These are phyloP conservation scores for Odontocerum albicorne DNA, from an alignment of 2,888 invertebrate species.

Conservation along the genomic window DNA sequence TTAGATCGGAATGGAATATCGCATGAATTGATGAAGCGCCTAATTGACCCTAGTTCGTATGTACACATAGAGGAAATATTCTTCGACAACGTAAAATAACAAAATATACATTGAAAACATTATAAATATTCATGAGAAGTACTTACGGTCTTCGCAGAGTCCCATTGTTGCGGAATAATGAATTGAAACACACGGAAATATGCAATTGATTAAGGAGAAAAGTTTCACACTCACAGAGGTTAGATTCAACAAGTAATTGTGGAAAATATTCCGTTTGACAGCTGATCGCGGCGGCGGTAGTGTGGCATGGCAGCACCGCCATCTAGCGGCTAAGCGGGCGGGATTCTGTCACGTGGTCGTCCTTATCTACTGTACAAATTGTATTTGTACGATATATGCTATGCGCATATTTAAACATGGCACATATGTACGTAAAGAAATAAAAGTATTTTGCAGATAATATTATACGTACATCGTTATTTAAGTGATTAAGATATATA, in stretches of 20 bases:
- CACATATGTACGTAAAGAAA: too few relatives aligned
- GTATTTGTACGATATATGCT: too few relatives aligned
- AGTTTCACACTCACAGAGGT: slow-evolving; percentile 22
- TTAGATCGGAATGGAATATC: slow-evolving; percentile 21
- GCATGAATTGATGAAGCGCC: slow-evolving; percentile 24
- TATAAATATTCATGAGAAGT: background rate
- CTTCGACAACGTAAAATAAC: background rate
- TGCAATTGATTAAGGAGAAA: slow-evolving; percentile 18
- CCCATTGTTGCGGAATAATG: slow-evolving; percentile 17
- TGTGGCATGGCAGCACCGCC: slow-evolving; percentile 12
- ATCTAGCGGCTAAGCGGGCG: slow-evolving; percentile 13
- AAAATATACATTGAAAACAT: background rate
- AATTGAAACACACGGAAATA: slow-evolving; percentile 17
- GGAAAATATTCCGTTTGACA: slow-evolving; percentile 22
- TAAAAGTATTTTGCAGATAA: too few relatives aligned
- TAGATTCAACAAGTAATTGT: slow-evolving; percentile 25
- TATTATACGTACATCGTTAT: too few relatives aligned
- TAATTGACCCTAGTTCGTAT: slow-evolving; percentile 27
- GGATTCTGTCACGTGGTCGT: slow-evolving; percentile 13
- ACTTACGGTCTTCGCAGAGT: slow-evolving; percentile 28
- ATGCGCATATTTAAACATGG: too few relatives aligned
- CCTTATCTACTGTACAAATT: slow-evolving; percentile 4
- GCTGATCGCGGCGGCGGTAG: slow-evolving; percentile 12
- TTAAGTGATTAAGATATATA: too few relatives aligned
- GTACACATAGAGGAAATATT: slow-evolving; percentile 20